Percentiles rank a stretch among this genome's conserved stretches.
Conservation (phyloP, 2,797 vertebrate species). For the Helarctos malayanus region DNA sequence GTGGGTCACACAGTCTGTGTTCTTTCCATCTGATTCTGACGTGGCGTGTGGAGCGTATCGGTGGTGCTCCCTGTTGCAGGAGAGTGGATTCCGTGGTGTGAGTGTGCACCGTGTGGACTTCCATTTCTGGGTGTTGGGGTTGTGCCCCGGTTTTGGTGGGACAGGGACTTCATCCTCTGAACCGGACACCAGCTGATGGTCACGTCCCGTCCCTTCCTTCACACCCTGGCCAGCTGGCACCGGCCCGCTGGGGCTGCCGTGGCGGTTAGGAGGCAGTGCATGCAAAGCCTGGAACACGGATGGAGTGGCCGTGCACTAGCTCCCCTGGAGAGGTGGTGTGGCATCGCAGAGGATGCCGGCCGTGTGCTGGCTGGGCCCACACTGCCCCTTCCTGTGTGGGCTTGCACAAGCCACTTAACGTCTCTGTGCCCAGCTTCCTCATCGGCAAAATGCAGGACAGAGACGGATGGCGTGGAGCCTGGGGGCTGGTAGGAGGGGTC, state of each 20-base stretch:
- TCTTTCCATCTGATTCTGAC: not conserved
- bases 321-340: not conserved
- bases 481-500: not conserved
- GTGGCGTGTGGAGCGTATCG: accelerated
- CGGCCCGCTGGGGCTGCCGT: no score
- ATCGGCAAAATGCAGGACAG: not conserved
- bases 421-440: not conserved
- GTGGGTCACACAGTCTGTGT: accelerated
- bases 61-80: not conserved
- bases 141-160: no score
- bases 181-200: not conserved
- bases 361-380: not conserved
- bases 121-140: not conserved
- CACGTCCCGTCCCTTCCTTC: accelerated
- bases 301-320: accelerated
- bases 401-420: no score
- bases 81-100: not conserved
- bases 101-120: not conserved
- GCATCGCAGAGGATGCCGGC: accelerated
- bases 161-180: not conserved
- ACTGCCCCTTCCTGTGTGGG: not conserved
- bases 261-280: not conserved
- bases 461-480: not conserved
- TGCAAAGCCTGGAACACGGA: accelerated
- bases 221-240: no score